Evolutionary conservation across 2,888 invertebrate species (phyloP), one percentile per base, ranked within the genome.

Genomic region (Temnothorax rugatulus): DNA sequence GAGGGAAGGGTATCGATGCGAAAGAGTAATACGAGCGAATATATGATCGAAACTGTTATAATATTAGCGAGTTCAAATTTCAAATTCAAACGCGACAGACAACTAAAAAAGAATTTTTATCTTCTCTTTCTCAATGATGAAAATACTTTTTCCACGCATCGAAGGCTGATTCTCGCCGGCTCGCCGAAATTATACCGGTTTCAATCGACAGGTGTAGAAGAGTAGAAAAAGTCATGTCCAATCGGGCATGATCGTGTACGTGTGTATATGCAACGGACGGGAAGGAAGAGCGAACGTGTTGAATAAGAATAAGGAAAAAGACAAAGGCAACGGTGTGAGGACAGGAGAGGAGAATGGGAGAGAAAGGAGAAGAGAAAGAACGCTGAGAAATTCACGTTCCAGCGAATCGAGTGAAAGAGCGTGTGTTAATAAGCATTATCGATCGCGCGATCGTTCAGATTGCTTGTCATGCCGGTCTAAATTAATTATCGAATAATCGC

Each of bases 341-440:
- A 54, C 21, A 84, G 63, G 73, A 25, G 64, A 84, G 52, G 4
- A 74, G 0, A 21, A 5, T 34, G 2, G 50, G 0, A 82, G 50
- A 75, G 4, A 82, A 38, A 82, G 41, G 50, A 11, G 73, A 11
- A 57, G 18, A 61, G 57, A 47, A 52, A 41, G 88, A 79, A 85
- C 82, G 82, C 86, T 84, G 68, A 76, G 15, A 50, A 47, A 54
- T 59, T 34, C 75, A 52, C 50, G 38, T 66, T 69, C 61, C 68
- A 83, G 63, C 66, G 82, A 76, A 76, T 82, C 44, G 71, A 85
- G 47, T 83, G 77, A 85, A 76, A 75, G 63, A 79, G 52, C 75
- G 76, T 84, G 84, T 79, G 59, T 81, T 81, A 59, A 85, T 83
- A 88, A 84, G 81, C 84, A 75, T 84, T 81, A 68, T 85, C 71